Percentiles rank a stretch among this genome's conserved stretches.
Evolutionary conservation across 1,140 invertebrate genomes (phyloP).

Genomic region (Hylaeus anthracinus): DNA sequence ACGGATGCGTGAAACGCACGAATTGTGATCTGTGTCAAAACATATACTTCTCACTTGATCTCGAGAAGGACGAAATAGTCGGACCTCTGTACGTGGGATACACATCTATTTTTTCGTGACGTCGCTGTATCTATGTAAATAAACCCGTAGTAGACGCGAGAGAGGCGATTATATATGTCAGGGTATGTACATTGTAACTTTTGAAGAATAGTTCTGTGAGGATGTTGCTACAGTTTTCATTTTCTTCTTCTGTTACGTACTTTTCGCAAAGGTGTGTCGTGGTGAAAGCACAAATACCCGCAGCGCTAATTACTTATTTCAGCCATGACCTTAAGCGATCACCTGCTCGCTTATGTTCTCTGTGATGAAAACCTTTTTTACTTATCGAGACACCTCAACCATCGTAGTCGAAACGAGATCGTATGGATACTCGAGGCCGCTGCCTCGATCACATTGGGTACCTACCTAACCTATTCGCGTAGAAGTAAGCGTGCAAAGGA

Average conservation of each 20-base stretch:
- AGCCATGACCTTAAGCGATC: neutral
- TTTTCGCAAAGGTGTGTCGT: neutral
- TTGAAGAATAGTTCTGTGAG: conserved; percentile 47
- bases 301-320: conserved; percentile 12
- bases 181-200: conserved; percentile 37
- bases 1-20: neutral
- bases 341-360: conserved; percentile 9
- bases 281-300: conserved; percentile 42
- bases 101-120: conserved; percentile 50
- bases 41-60: neutral
- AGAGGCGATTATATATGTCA: conserved; percentile 44
- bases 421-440: neutral
- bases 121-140: conserved; percentile 54
- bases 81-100: conserved; percentile 15
- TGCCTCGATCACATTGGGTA: neutral
- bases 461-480: no score
- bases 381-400: neutral
- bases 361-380: conserved; percentile 34
- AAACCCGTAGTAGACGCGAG: conserved; percentile 22
- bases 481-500: no score
- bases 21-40: neutral
- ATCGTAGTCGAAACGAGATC: neutral
- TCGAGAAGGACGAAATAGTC: neutral
- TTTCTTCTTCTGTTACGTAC: neutral
- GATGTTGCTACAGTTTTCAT: neutral